Base-by-base conservation (phyloP, 2,888 invertebrate genomes). In the Candidula unifasciata region DNA sequence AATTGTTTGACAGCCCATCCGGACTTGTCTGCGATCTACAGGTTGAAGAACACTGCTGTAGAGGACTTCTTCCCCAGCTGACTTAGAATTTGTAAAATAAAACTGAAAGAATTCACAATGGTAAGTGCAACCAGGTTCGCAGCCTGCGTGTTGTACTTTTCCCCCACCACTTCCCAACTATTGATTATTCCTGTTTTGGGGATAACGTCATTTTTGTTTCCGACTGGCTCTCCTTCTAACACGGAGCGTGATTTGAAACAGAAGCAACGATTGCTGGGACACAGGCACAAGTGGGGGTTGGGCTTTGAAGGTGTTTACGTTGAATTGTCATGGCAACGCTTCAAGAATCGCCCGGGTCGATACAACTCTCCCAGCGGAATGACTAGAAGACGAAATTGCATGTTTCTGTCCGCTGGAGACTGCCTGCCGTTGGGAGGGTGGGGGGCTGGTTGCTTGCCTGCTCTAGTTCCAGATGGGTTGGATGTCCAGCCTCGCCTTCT, bases 281-380 rank as follows among this genome's bases (percentile, higher is more conserved):
- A 73, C 21, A 52, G 73, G 44, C 44, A 27, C 44, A 8, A 1
- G n/a, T 6, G 73, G 44, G n/a, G 60, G 1, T 21, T 24, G 60
- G n/a, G n/a, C 5, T 13, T 13, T 16, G n/a, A 24, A 27, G 33
- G 66, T 13, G 64, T 35, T 16, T 18, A 66, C 57, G 37, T 30
- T 81, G 66, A 35, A 60, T 76, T 66, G 74, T 57, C 76, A 82
- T 76, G 60, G 81, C 73, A 81, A 81, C 73, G 52, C 33, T 69
- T 37, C 71, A 30, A 37, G 69, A 69, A 73, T 33, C 73, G 60
- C 2, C n/a, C 81, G 37, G 81, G 54, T 81, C 81, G 81, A 81
- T 81, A 77, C 21, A 21, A 77, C 57, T 60, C 35, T 30, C 66
- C 64, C 37, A 16, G 66, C 79, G 30, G 79, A 64, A 79, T 79